phyloP scores from a whole-genome alignment of 2,797 vertebrate genomes.

The Lycodopsis pacificus region DNA sequence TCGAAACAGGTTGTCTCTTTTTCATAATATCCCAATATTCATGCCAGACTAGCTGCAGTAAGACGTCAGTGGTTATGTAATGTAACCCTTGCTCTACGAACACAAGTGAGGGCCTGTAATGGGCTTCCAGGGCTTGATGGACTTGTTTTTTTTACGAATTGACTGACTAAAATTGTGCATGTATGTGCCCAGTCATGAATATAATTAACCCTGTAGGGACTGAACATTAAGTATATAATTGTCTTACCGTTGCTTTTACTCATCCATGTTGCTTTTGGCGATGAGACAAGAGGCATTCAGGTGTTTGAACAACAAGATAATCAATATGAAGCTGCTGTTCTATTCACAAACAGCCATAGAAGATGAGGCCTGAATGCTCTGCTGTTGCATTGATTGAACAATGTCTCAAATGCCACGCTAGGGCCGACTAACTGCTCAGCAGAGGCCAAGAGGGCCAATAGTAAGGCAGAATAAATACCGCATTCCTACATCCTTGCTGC shows the following conservation, averaged over 20 bases:
- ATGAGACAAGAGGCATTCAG: no score
- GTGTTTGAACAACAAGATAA: slow-evolving; percentile 4
- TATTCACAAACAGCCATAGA: slow-evolving; percentile 15
- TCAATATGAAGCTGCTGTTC: slow-evolving; percentile 15
- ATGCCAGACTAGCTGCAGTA: not conserved
- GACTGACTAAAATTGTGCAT: not conserved
- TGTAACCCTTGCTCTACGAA: slow-evolving; percentile 1
- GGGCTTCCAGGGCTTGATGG: not conserved
- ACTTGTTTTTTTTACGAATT: not conserved
- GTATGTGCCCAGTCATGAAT: not conserved
- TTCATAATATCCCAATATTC: not conserved
- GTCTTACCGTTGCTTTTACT: not conserved
- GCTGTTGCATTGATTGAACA: slow-evolving; percentile 42
- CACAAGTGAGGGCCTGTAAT: not conserved
- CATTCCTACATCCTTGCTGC: slow-evolving; percentile 13
- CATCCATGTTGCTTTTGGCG: slow-evolving; percentile 7
- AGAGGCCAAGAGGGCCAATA: slow-evolving; percentile 21
- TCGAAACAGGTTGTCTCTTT: slow-evolving; percentile 19
- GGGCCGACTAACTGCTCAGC: slow-evolving; percentile 18
- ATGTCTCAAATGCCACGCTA: slow-evolving; percentile 24
- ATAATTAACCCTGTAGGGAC: not conserved
- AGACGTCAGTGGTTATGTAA: not conserved
- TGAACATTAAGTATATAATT: not conserved
- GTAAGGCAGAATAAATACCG: slow-evolving; percentile 24
- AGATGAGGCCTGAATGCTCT: slow-evolving; percentile 20